Percentiles rank a stretch among this genome's conserved stretches.
These are phyloP conservation scores for Elephantulus edwardii DNA, from an alignment of 2,113 vertebrate species.

Conservation along the genomic window DNA sequence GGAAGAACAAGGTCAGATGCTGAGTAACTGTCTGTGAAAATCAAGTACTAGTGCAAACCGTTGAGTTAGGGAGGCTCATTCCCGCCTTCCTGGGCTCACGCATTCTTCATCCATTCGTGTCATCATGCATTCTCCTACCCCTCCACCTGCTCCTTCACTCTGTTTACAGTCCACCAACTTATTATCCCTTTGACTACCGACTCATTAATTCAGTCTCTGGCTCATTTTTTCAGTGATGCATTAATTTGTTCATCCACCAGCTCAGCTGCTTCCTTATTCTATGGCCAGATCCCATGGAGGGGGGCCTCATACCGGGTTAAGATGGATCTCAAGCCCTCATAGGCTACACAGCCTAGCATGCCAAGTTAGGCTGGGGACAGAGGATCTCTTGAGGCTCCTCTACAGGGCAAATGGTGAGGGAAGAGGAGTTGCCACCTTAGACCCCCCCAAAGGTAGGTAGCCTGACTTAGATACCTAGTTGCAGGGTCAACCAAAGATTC, in stretches of 20 bases:
- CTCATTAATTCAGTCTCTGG: rapidly evolving
- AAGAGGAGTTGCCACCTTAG: not conserved
- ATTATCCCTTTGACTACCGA: rapidly evolving
- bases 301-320: not conserved
- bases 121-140: not conserved
- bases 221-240: not conserved
- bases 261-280: not conserved
- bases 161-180: not conserved
- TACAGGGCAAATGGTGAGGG: not conserved
- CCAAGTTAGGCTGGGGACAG: not conserved
- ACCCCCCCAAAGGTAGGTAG: no score
- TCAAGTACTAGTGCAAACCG: not conserved
- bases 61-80: not conserved
- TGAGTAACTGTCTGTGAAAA: not conserved
- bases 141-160: not conserved
- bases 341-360: no score
- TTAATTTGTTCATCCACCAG: not conserved
- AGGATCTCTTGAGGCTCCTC: not conserved
- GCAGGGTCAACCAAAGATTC: not conserved
- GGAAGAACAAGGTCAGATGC: not conserved
- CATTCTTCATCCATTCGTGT: rapidly evolving
- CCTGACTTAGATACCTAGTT: not conserved
- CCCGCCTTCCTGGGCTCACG: not conserved
- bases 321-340: not conserved
- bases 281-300: not conserved